Percentiles rank a stretch among this genome's conserved stretches.
Conservation (phyloP, 2,113 vertebrate species). For the Ardeotis arabs region DNA sequence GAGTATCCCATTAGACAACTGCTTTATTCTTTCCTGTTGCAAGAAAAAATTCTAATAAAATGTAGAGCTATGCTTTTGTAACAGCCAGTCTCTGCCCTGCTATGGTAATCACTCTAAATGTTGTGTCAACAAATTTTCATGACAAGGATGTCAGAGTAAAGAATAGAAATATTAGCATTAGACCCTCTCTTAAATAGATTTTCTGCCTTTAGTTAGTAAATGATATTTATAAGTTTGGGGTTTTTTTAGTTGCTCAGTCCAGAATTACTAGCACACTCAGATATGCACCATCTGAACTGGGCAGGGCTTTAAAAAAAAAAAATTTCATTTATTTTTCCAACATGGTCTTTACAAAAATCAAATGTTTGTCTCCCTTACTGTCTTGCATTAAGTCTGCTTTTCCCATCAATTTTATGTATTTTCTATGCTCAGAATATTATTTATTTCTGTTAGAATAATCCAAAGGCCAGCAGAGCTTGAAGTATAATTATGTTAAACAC, state of each 20-base stretch:
- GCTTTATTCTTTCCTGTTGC: neutral
- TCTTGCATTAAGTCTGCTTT: neutral
- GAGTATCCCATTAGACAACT: neutral
- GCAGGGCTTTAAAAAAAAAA: neutral
- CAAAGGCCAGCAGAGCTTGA: neutral
- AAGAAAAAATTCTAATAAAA: neutral
- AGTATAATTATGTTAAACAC: constrained; percentile 33
- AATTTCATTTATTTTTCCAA: neutral
- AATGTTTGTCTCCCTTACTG: neutral
- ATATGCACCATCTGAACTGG: neutral
- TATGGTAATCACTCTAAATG: neutral
- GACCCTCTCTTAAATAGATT: neutral
- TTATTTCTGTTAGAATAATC: constrained; percentile 20
- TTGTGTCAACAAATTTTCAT: neutral
- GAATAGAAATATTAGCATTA: neutral
- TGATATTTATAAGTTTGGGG: neutral
- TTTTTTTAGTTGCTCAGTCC: neutral
- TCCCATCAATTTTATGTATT: neutral
- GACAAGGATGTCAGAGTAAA: neutral
- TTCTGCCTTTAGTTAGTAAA: neutral
- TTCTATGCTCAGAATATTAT: neutral
- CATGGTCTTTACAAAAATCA: neutral
- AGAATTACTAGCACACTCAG: neutral
- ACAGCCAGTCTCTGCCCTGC: neutral
- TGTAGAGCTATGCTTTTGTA: neutral